phyloP scores from a whole-genome alignment of 2,888 invertebrate species.

The Eudasyphora cyanicolor region DNA sequence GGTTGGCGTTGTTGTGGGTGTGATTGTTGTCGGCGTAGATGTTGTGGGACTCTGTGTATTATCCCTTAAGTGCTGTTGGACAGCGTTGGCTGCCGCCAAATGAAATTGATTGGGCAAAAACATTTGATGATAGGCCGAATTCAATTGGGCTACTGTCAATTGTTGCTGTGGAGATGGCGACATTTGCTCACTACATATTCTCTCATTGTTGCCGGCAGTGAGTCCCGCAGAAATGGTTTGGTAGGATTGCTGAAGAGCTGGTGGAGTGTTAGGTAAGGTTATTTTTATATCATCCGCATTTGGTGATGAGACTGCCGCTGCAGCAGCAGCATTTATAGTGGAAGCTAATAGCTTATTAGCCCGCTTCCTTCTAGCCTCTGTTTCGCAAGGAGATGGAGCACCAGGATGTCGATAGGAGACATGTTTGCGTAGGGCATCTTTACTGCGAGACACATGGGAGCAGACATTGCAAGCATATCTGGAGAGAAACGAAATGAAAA shows the following conservation, averaged over 20 bases:
- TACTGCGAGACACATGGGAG: conserved; percentile 91
- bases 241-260: conserved; percentile 26
- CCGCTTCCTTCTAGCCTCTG: conserved; percentile 79
- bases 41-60: conserved; percentile 47
- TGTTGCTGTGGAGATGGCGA: conserved; percentile 19
- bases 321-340: conserved; percentile 63
- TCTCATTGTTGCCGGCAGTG: background rate
- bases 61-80: conserved; percentile 47
- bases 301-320: conserved; percentile 63
- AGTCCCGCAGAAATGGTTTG: background rate
- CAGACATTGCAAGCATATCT: conserved; percentile 93
- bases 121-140: conserved; percentile 74
- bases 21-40: conserved; percentile 9
- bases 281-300: conserved; percentile 65
- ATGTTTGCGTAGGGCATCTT: conserved; percentile 93
- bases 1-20: conserved; percentile 20
- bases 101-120: conserved; percentile 79
- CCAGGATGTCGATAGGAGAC: conserved; percentile 92
- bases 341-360: conserved; percentile 74
- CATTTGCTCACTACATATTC: background rate
- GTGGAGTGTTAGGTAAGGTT: conserved; percentile 64
- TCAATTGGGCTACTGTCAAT: conserved; percentile 68
- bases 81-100: conserved; percentile 73
- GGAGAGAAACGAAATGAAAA: background rate
- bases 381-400: conserved; percentile 80